These are phyloP conservation scores for Galleria mellonella DNA, from an alignment of 1,140 invertebrate species.

Conservation along the genomic window DNA sequence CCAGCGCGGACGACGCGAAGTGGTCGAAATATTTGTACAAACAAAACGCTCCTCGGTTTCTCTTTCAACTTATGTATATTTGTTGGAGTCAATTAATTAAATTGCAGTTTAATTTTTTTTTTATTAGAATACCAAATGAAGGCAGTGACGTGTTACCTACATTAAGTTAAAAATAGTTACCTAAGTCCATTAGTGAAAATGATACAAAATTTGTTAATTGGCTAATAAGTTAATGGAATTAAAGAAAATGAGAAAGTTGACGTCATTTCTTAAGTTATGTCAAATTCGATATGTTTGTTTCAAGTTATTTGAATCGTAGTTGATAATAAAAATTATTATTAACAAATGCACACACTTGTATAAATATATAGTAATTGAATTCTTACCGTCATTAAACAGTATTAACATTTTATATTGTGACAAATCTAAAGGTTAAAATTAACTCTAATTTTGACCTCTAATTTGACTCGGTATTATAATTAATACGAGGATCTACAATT, in stretches of 20 bases:
- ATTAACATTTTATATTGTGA: too few relatives aligned
- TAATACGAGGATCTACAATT: too few relatives aligned
- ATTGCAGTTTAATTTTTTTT: not conserved
- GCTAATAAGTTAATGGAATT: conserved; percentile 1
- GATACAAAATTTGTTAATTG: not conserved
- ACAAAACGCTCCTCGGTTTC: conserved; percentile 47
- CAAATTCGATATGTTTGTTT: too few relatives aligned
- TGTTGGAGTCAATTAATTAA: not conserved
- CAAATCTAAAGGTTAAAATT: too few relatives aligned
- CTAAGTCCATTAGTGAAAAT: conserved; percentile 1
- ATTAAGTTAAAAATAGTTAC: not conserved
- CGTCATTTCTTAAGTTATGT: not conserved
- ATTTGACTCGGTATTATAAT: too few relatives aligned
- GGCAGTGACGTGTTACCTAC: not conserved
- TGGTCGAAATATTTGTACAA: conserved; percentile 55
- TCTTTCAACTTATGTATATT: conserved; percentile 23
- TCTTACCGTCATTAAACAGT: too few relatives aligned
- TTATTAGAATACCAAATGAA: too few relatives aligned
- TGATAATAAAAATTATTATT: too few relatives aligned
- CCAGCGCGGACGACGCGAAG: conserved; percentile 25
- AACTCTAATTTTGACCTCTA: too few relatives aligned
- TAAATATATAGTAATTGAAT: too few relatives aligned
- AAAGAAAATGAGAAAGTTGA: not conserved
- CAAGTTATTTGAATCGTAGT: too few relatives aligned
- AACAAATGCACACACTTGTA: too few relatives aligned